Evolutionary conservation across 2,113 vertebrate genomes (phyloP).

Genomic region (Nothocercus julius): DNA sequence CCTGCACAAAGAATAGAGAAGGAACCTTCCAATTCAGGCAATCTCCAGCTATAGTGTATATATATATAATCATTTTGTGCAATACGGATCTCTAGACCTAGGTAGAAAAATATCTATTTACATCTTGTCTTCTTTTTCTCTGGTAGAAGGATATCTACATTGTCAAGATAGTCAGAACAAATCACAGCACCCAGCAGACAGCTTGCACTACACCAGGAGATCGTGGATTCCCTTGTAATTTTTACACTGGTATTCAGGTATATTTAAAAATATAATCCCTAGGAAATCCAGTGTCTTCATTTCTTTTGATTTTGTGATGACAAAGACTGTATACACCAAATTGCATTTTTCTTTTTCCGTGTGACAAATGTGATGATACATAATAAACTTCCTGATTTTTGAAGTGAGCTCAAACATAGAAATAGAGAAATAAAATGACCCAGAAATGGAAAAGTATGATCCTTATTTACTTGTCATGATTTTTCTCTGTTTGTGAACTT

Average conservation of each 20-base stretch:
- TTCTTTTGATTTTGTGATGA: background rate
- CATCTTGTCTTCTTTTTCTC: background rate
- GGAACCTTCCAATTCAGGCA: background rate
- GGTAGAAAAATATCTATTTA: background rate
- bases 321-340: background rate
- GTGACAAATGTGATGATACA: background rate
- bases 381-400: background rate
- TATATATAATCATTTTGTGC: background rate
- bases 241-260: background rate
- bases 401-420: background rate
- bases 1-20: background rate
- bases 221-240: background rate
- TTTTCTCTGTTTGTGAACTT: background rate
- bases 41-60: background rate
- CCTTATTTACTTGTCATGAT: background rate
- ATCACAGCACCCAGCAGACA: background rate
- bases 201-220: background rate
- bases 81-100: background rate
- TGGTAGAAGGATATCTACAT: background rate
- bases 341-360: background rate
- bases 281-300: background rate
- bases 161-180: background rate
- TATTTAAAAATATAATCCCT: background rate
- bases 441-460: background rate
- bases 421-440: background rate